phyloP scores from a whole-genome alignment of 2,113 vertebrate genomes.

The Cottus gobio region DNA sequence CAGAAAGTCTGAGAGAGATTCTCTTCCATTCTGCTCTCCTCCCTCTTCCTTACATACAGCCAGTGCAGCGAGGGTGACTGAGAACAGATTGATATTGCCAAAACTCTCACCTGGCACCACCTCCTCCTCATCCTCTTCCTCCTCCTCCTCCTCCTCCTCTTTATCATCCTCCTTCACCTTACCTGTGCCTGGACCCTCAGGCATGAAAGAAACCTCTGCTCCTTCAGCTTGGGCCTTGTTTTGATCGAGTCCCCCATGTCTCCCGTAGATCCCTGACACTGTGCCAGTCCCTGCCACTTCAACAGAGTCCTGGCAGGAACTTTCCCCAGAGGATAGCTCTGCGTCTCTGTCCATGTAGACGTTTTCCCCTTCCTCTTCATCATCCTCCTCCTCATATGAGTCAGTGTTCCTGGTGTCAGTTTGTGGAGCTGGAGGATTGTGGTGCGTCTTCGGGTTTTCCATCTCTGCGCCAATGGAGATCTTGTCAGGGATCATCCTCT shows the following conservation, averaged over 20 bases:
- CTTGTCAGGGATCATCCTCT: conserved; percentile 2
- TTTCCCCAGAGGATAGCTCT: conserved; percentile 21
- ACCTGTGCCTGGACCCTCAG: background rate
- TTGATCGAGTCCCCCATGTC: background rate
- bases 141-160: background rate
- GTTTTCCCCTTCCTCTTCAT: conserved; percentile 1
- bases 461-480: conserved; percentile 31
- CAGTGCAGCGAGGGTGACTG: conserved; percentile 56
- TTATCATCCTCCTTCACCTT: conserved; percentile 1
- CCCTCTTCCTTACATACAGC: background rate
- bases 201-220: background rate
- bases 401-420: background rate
- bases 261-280: background rate
- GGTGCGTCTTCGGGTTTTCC: background rate
- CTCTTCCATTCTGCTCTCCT: conserved; percentile 6
- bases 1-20: background rate
- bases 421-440: background rate
- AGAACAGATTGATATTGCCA: conserved; percentile 63
- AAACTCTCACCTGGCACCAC: conserved; percentile 4
- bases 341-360: conserved; percentile 43
- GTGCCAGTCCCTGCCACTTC: background rate
- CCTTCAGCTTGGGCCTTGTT: background rate
- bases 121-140: background rate
- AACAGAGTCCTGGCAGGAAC: background rate
- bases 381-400: background rate